Evolutionary conservation across 2,113 vertebrate species (phyloP), one percentile per base, ranked within the genome.

Genomic region (Microtus ochrogaster): DNA sequence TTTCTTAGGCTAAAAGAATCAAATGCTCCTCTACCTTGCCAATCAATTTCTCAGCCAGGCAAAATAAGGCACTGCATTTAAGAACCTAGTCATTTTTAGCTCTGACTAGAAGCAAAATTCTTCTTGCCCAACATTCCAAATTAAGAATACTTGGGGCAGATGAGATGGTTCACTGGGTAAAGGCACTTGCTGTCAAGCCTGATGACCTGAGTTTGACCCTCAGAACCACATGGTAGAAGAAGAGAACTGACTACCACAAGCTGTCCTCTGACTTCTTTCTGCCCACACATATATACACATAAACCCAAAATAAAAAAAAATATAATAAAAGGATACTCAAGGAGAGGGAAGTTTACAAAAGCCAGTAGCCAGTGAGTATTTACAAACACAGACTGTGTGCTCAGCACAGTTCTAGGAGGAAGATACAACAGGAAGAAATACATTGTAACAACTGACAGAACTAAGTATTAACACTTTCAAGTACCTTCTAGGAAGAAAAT

Each of bases 11-110:
- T 88, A 88, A 88, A 72, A 73, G 85, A 72, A 88, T 68, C 85
- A 88, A 72, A 88, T 92, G 65, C 79, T 78, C 70, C 4, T 89
- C 84, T 41, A 96, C 61, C 66, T 77, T 94, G 91, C 93, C 90
- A 97, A 85, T 94, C 76, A 95, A 92, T 74, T 88, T 84, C 72
- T 94, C 55, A 96, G 94, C 76, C 93, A 97, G 95, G 90, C 88
- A 97, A 94, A 95, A 95, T 68, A 96, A 94, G 79, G 49, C 33
- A 82, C 24, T 92, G 9, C 66, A 87, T 92, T 92, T 81, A 93
- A 96, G 92, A 95, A 89, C 28, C 74, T 49, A 66, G 90, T 61
- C 65, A 73, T 91, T 96, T 94, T 77, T 95, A 88, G 65, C 63
- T 94, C 76, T 70, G 39, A 91, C 44, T 89, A 33, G 70, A 97